Conservation (phyloP, 2,113 vertebrate species). For the Lutjanus erythropterus region DNA sequence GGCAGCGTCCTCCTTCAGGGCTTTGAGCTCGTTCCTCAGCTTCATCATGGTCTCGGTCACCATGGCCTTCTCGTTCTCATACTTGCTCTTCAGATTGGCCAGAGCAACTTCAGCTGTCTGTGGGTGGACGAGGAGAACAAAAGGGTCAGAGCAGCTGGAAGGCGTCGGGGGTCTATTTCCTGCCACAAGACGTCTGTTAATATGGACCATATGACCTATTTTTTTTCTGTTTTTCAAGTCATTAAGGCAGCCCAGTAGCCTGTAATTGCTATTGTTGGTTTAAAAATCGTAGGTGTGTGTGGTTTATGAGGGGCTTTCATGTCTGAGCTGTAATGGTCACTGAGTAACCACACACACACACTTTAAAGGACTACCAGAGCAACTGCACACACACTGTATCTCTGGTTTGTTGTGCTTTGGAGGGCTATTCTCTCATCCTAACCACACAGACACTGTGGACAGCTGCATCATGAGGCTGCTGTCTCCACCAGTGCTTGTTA, state of each 20-base stretch:
- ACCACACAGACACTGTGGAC: slow-evolving; percentile 44
- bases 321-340: slow-evolving; percentile 17
- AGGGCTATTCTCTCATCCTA: slow-evolving; percentile 32
- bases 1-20: slow-evolving; percentile 97
- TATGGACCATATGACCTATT: slow-evolving; percentile 11
- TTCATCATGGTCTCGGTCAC: slow-evolving; percentile 99
- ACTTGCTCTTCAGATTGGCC: slow-evolving; percentile 99
- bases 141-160: slow-evolving; percentile 47
- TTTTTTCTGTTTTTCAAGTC: background rate
- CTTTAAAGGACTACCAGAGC: slow-evolving; percentile 56
- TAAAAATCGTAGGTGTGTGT: slow-evolving; percentile 27
- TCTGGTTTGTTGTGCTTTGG: slow-evolving; percentile 24
- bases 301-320: slow-evolving; percentile 45
- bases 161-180: slow-evolving; percentile 12
- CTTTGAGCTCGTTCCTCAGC: slow-evolving; percentile 97
- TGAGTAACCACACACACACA: slow-evolving; percentile 40
- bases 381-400: slow-evolving; percentile 60
- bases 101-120: slow-evolving; percentile 98
- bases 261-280: slow-evolving; percentile 24
- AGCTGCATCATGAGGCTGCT: slow-evolving; percentile 55
- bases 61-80: slow-evolving; percentile 98
- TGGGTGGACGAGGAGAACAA: slow-evolving; percentile 38
- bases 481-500: slow-evolving; percentile 49
- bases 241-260: background rate
- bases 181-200: slow-evolving; percentile 10